Evolutionary conservation across 1,140 invertebrate genomes (phyloP), one percentile per base, ranked within the genome.

Genomic region (Eufriesea mexicana): DNA sequence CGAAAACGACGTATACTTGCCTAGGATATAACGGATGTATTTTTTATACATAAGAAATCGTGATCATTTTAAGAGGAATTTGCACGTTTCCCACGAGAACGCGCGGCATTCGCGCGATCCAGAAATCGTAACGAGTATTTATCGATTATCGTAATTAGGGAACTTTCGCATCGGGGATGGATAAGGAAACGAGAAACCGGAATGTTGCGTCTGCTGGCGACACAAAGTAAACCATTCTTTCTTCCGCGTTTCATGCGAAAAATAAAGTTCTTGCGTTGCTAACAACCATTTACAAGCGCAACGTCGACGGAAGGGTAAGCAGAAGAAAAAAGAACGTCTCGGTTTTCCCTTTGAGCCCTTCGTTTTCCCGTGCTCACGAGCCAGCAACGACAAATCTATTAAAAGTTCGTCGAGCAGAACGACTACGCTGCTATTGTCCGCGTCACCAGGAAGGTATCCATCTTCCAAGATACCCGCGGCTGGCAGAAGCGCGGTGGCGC

Each of bases 401-500:
- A 77, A 80, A 78, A 71, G 59, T 85, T 82, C 74, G 62, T 57
- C 55, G 74, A 84, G 71, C 86, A 75, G 78, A 84, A 88, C 84
- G 86, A 82, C 75, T 75, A 12, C 28, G 61, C 7, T 2, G 16
- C 20, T 18, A 84, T 84, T 84, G 77, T 84, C 70, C 70, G 57
- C 8, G 54, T 47, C 28, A 12, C 62, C 59, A 70, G 79, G 79
- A 83, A 83, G 86, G 73, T 84, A 88, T 89, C 76, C 71, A 61
- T 85, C 86, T 85, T 84, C 54, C 47, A 20, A 0, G 54, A 49
- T 67, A 55, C 55, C 47, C 62, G 25, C 59, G 47, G 28, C 14
- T 42, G 54, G 49, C 18, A 51, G 57, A 82, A 72, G 18, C 25
- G 10, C n/a, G 51, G 45, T 51, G 51, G 51, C 77, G 81, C 68